Percentiles rank a stretch among this genome's conserved stretches.
These are phyloP conservation scores for Lonchura striata DNA, from an alignment of 2,113 vertebrate species.

Conservation along the genomic window DNA sequence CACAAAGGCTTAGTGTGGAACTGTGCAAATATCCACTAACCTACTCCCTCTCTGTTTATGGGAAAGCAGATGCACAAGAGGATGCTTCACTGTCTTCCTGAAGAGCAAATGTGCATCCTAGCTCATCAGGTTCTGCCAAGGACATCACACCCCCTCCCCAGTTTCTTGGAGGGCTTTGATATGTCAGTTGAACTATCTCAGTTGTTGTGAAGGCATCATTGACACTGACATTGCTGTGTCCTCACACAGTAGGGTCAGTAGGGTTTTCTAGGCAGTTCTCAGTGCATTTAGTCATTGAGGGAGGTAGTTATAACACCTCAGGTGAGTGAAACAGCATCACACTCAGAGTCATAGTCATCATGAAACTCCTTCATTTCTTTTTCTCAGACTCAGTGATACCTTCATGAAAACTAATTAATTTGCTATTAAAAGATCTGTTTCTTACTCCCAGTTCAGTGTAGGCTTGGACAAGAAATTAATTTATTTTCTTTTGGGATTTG, in stretches of 20 bases:
- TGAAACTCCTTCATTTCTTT: background rate
- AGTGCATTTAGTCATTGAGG: background rate
- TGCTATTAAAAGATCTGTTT: background rate
- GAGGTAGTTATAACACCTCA: background rate
- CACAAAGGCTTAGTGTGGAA: background rate
- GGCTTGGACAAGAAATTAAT: background rate
- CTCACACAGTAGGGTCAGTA: background rate
- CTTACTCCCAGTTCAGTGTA: background rate
- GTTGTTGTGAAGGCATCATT: background rate
- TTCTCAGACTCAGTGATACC: background rate
- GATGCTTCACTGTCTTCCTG: background rate
- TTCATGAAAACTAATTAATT: background rate
- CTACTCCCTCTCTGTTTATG: background rate
- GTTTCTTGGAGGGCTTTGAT: background rate
- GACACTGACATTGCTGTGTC: background rate
- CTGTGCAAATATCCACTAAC: background rate
- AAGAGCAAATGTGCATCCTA: background rate
- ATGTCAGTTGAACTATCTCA: background rate
- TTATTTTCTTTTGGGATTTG: background rate
- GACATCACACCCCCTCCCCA: accelerated
- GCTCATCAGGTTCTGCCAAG: background rate
- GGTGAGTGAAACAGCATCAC: background rate
- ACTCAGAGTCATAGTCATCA: background rate
- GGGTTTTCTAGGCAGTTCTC: background rate
- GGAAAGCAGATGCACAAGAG: background rate